These are phyloP conservation scores for Steinernema carpocapsae DNA, from an alignment of 2,888 invertebrate genomes.

Conservation along the genomic window DNA sequence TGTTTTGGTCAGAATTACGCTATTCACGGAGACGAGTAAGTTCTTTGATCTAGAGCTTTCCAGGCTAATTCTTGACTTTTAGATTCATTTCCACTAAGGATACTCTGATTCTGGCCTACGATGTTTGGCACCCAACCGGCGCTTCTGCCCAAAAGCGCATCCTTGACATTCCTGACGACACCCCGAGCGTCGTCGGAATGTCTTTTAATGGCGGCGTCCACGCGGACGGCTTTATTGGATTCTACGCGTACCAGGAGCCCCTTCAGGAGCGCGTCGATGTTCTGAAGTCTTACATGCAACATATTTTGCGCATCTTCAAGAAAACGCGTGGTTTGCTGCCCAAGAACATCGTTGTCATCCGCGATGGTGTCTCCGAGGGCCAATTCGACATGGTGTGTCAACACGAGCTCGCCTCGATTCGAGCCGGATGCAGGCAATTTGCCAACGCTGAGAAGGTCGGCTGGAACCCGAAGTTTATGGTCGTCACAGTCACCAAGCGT, in stretches of 20 bases:
- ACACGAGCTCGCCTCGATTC: neutral
- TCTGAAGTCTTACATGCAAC: conserved; percentile 24
- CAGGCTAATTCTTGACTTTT: neutral
- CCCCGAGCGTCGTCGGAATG: neutral
- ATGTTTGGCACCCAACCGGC: conserved; percentile 26
- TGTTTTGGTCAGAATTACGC: conserved; percentile 4
- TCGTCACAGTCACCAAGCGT: conserved; percentile 51
- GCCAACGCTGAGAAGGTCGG: neutral
- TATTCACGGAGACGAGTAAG: neutral
- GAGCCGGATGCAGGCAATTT: neutral
- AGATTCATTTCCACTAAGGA: conserved; percentile 35
- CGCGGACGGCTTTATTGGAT: neutral
- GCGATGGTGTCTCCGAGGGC: conserved; percentile 49
- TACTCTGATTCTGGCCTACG: neutral
- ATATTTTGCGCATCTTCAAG: conserved; percentile 36
- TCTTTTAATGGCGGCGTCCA: neutral
- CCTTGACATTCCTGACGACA: neutral
- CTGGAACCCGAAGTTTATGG: conserved; percentile 45
- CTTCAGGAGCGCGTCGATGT: neutral
- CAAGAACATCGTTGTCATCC: conserved; percentile 42
- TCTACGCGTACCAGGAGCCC: neutral
- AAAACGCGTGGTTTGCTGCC: conserved; percentile 36
- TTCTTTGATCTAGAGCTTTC: neutral
- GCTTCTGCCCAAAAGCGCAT: conserved; percentile 27
- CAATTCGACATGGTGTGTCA: conserved; percentile 42